Evolutionary conservation across 2,113 vertebrate genomes (phyloP).

Genomic region (Eptesicus fuscus): DNA sequence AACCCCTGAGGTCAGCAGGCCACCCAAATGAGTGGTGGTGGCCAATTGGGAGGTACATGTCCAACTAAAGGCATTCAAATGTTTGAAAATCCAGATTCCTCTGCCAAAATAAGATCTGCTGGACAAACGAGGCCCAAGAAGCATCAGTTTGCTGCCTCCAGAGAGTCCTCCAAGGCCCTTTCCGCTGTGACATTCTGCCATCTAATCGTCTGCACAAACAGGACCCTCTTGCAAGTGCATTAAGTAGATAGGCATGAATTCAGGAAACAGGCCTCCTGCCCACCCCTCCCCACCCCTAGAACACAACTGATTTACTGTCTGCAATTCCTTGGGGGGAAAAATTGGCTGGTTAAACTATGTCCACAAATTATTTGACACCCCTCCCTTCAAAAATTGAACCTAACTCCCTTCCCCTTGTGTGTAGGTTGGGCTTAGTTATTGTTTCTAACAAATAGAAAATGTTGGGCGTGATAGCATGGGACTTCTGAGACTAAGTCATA

Average conservation of each 20-base stretch:
- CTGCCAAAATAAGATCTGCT: background rate
- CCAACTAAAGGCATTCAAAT: background rate
- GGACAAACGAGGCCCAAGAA: background rate
- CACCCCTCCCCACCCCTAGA: background rate
- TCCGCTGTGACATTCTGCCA: background rate
- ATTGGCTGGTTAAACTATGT: background rate
- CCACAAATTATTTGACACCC: background rate
- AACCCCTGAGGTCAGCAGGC: no score
- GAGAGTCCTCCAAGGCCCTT: background rate
- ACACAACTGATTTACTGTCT: background rate
- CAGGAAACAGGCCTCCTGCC: background rate
- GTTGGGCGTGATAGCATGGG: background rate
- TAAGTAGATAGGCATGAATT: background rate
- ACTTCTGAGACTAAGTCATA: background rate
- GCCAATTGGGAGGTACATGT: background rate
- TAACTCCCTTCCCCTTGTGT: background rate
- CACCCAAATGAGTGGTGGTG: background rate
- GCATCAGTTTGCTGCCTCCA: background rate
- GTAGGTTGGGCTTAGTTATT: background rate
- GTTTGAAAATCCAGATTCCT: background rate
- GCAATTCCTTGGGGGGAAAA: background rate
- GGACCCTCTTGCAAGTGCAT: background rate
- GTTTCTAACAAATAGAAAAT: background rate
- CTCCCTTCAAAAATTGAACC: background rate
- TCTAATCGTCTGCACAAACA: background rate